Conservation (phyloP, 2,113 vertebrate genomes). For the Pituophis catenifer region DNA sequence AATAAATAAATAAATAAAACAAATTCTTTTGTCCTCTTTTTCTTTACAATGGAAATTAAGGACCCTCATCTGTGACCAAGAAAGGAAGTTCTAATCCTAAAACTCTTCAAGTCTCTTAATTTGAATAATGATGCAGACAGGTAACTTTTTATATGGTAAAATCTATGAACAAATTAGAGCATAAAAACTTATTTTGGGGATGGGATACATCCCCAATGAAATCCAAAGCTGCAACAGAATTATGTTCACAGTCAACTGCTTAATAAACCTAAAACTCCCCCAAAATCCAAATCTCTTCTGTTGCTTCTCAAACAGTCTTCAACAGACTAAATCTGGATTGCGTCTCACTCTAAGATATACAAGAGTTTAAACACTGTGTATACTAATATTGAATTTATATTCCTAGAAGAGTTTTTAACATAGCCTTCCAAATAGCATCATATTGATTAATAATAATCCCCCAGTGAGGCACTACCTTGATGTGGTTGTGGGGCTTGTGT, state of each 20-base stretch:
- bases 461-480: background rate
- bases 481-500: background rate
- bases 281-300: background rate
- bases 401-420: background rate
- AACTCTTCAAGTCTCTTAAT: background rate
- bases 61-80: background rate
- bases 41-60: background rate
- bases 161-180: background rate
- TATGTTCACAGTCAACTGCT: background rate
- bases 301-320: background rate
- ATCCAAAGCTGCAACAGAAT: background rate
- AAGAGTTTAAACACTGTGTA: background rate
- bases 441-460: background rate
- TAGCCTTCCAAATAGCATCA: background rate
- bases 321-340: background rate
- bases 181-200: background rate
- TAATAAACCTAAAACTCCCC: background rate
- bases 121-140: background rate
- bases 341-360: background rate
- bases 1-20: no score
- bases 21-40: background rate
- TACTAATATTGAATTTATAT: background rate
- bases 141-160: background rate
- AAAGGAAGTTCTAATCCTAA: background rate
- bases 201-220: background rate